phyloP scores from a whole-genome alignment of 2,888 invertebrate genomes.

The Sinotaia quadrata region DNA sequence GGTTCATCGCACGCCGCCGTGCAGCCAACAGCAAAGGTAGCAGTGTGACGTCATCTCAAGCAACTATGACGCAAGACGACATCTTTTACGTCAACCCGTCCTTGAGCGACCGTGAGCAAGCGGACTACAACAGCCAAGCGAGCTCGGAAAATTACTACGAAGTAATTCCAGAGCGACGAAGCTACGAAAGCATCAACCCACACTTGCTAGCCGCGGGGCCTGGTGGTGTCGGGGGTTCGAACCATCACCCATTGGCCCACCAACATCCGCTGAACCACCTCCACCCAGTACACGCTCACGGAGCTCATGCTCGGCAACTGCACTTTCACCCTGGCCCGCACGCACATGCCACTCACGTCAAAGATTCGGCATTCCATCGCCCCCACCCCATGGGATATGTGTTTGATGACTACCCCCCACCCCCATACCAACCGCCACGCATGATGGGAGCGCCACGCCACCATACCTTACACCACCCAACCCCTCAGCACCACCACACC shows the following conservation, averaged over 20 bases:
- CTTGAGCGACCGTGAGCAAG: constrained; percentile 58
- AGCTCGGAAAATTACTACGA: constrained; percentile 67
- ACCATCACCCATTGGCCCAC: constrained; percentile 37
- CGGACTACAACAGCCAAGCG: constrained; percentile 63
- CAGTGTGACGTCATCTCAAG: constrained; percentile 64
- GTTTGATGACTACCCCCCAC: constrained; percentile 63
- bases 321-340: constrained; percentile 2
- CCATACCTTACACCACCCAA: constrained; percentile 35
- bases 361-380: constrained; percentile 28
- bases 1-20: constrained; percentile 51
- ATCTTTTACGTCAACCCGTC: constrained; percentile 67
- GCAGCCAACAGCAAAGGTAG: constrained; percentile 50
- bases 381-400: constrained; percentile 49
- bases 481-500: constrained; percentile 28
- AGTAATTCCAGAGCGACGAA: constrained; percentile 64
- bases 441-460: constrained; percentile 36
- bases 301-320: constrained; percentile 2
- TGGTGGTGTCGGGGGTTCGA: constrained; percentile 27
- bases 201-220: constrained; percentile 47
- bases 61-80: constrained; percentile 65
- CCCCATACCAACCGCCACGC: constrained; percentile 61
- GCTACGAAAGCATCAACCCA: constrained; percentile 65
- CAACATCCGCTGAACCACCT: constrained; percentile 38
- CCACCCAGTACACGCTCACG: constrained; percentile 31
- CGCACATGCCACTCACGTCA: constrained; percentile 23